Evolutionary conservation across 1,140 invertebrate species (phyloP).

Genomic region (Prorops nasuta): DNA sequence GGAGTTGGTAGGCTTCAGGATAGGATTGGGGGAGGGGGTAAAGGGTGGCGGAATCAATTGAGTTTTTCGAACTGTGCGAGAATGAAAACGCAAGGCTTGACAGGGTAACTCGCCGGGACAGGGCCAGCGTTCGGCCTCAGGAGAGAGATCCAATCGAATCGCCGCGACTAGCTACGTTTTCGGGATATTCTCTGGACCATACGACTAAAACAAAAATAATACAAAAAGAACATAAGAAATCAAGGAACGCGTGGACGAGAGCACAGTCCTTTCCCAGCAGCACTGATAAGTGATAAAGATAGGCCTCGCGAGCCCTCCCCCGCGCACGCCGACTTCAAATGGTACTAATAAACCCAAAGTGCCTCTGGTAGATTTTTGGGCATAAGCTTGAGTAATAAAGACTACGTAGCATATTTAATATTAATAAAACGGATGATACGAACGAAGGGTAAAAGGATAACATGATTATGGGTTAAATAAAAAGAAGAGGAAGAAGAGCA

Average conservation of each 20-base stretch:
- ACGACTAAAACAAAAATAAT: neutral
- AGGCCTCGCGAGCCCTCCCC: no score
- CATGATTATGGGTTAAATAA: conserved; percentile 16
- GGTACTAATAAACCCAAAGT: conserved; percentile 59
- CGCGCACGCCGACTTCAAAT: conserved; percentile 52
- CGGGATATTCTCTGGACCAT: no score
- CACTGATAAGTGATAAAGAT: no score
- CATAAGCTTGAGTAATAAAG: conserved; percentile 55
- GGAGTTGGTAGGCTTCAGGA: conserved; percentile 27
- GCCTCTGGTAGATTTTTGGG: conserved; percentile 59
- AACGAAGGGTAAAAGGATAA: conserved; percentile 19
- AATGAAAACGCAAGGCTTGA: conserved; percentile 15
- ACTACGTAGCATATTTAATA: conserved; percentile 38
- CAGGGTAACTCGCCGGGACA: no score
- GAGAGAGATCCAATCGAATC: no score
- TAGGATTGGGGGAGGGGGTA: conserved; percentile 24
- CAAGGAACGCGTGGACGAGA: conserved; percentile 1
- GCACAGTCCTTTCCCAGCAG: neutral
- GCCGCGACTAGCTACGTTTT: no score
- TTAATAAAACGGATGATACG: conserved; percentile 21
- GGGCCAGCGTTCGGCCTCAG: no score
- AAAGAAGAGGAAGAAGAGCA: conserved; percentile 21
- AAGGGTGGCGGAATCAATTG: conserved; percentile 7
- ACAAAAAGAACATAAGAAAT: conserved; percentile 2
- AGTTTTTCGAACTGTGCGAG: neutral